Evolutionary conservation across 2,113 vertebrate species (phyloP).

Genomic region (Galbula dea): DNA sequence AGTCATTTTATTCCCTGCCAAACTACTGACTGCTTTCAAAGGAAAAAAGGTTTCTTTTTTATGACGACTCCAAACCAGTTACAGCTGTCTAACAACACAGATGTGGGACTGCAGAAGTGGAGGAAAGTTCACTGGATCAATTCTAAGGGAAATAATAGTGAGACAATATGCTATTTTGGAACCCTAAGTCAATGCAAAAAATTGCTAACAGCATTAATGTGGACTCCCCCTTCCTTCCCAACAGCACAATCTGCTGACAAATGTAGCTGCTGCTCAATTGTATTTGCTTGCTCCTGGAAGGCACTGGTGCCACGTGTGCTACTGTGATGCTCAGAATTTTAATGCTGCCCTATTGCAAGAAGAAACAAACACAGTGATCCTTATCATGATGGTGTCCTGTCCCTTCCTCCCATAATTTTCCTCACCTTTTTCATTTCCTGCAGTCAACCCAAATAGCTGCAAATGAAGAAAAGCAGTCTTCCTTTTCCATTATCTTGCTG

Average conservation of each 20-base stretch:
- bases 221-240: background rate
- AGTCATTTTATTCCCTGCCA: constrained; percentile 47
- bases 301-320: rapidly evolving
- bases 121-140: constrained; percentile 48
- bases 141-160: background rate
- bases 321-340: background rate
- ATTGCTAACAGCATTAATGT: background rate
- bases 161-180: constrained; percentile 6
- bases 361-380: background rate
- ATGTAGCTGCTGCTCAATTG: background rate
- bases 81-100: constrained; percentile 55
- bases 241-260: background rate
- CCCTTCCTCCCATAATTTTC: background rate
- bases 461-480: background rate
- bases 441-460: background rate
- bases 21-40: constrained; percentile 19
- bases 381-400: background rate
- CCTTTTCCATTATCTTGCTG: constrained; percentile 9
- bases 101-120: constrained; percentile 20
- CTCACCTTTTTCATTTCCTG: constrained; percentile 15
- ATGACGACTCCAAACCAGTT: constrained; percentile 36
- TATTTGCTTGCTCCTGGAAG: background rate
- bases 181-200: background rate
- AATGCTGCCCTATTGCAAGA: background rate
- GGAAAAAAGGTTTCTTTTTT: constrained; percentile 2